phyloP scores from a whole-genome alignment of 2,797 vertebrate genomes.

The Dicrostonyx torquatus region DNA sequence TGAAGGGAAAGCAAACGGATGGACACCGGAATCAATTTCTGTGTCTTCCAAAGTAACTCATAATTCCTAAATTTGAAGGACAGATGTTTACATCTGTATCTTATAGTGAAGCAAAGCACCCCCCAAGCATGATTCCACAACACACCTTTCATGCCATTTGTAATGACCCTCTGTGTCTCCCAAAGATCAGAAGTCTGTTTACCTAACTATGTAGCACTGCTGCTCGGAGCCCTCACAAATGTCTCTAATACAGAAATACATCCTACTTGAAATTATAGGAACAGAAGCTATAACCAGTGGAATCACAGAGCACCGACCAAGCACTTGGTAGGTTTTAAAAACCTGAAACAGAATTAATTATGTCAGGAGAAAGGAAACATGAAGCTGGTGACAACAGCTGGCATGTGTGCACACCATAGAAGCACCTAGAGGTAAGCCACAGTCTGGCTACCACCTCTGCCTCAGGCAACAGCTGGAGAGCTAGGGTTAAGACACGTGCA shows the following conservation, averaged over 20 bases:
- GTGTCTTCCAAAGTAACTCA: slow-evolving; percentile 24
- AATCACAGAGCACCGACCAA: slow-evolving; percentile 22
- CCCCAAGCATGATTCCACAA: neutral
- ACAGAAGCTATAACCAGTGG: neutral
- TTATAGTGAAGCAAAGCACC: neutral
- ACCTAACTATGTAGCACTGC: neutral
- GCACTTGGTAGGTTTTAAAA: neutral
- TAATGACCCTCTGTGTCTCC: no score
- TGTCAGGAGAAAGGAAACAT: neutral
- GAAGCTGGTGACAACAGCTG: neutral
- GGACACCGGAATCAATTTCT: neutral
- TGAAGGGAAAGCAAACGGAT: slow-evolving; percentile 26
- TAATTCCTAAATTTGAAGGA: slow-evolving; percentile 34
- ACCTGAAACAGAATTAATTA: neutral
- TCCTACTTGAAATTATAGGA: slow-evolving; percentile 25
- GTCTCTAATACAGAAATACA: neutral
- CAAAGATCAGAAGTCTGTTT: neutral
- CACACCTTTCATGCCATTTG: neutral
- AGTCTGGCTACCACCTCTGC: neutral
- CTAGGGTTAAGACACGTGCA: neutral
- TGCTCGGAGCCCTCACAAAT: neutral
- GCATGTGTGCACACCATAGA: no score
- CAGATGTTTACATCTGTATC: neutral
- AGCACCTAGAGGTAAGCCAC: neutral
- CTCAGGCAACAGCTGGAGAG: neutral